phyloP scores from a whole-genome alignment of 2,113 vertebrate genomes.

The Tyto alba region DNA sequence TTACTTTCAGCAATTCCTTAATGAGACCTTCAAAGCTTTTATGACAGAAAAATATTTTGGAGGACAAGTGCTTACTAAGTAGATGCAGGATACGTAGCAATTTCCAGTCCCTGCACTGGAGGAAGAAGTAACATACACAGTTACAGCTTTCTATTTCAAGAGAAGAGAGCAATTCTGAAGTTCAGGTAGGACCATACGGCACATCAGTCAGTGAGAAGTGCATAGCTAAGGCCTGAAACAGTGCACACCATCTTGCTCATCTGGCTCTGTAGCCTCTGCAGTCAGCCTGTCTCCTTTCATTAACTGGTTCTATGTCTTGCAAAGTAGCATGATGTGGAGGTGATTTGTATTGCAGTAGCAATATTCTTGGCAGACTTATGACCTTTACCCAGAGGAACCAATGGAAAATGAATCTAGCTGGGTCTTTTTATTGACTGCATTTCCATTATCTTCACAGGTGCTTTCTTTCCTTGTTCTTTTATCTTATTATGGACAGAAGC shows the following conservation, averaged over 20 bases:
- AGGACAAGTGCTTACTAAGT: not conserved
- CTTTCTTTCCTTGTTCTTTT: conserved; percentile 40
- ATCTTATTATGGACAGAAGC: conserved; percentile 21
- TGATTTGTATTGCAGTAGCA: not conserved
- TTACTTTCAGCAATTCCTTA: not conserved
- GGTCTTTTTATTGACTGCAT: conserved; percentile 33
- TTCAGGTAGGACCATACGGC: not conserved
- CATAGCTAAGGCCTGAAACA: not conserved
- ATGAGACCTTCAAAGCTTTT: not conserved
- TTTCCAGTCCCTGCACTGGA: not conserved
- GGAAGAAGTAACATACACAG: not conserved
- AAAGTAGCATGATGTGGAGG: not conserved
- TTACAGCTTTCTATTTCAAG: not conserved
- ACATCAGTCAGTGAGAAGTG: not conserved
- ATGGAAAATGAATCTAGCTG: not conserved
- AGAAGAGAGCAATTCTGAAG: not conserved
- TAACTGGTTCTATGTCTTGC: not conserved
- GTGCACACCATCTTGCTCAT: not conserved
- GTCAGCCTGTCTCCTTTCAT: not conserved
- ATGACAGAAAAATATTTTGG: not conserved
- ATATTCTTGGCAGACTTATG: conserved; percentile 2
- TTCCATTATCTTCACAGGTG: conserved; percentile 32
- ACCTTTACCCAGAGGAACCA: not conserved
- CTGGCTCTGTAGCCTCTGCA: not conserved
- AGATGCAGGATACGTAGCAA: not conserved